phyloP scores from a whole-genome alignment of 2,113 vertebrate genomes.

The Dipodomys spectabilis region DNA sequence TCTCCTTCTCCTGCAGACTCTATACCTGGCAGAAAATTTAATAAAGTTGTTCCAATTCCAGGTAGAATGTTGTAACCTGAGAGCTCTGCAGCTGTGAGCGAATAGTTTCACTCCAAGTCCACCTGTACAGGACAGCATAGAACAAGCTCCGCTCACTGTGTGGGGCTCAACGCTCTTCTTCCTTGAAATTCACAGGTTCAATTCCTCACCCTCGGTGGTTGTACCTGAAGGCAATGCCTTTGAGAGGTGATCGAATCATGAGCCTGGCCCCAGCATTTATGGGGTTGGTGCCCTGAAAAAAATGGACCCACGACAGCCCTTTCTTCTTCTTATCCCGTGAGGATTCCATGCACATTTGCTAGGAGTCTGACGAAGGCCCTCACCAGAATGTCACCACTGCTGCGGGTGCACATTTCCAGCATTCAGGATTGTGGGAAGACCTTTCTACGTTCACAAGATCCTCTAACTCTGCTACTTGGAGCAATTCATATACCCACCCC shows the following conservation, averaged over 20 bases:
- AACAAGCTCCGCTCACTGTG: neutral
- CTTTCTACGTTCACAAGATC: neutral
- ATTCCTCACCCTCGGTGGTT: neutral
- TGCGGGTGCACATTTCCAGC: neutral
- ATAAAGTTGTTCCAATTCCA: neutral
- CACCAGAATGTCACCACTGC: too few species aligned
- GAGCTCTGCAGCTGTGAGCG: neutral
- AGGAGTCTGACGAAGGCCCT: neutral
- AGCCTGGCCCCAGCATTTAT: neutral
- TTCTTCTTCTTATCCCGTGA: neutral
- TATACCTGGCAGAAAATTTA: neutral
- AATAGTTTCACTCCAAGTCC: neutral
- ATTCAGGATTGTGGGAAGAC: neutral
- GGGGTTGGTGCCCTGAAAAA: neutral
- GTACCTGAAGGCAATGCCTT: neutral
- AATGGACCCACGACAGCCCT: neutral
- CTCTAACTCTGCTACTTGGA: neutral
- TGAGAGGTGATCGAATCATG: neutral
- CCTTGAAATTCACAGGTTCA: neutral
- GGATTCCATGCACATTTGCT: neutral
- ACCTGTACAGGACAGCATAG: neutral
- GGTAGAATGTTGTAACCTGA: neutral
- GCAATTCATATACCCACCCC: neutral
- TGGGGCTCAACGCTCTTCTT: neutral
- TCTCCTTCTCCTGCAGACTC: fast-evolving